A percentile compares a stretch with the other conserved stretches of the same genome.
Evolutionary conservation across 2,113 vertebrate genomes (phyloP).

Genomic region (Scopus umbretta): DNA sequence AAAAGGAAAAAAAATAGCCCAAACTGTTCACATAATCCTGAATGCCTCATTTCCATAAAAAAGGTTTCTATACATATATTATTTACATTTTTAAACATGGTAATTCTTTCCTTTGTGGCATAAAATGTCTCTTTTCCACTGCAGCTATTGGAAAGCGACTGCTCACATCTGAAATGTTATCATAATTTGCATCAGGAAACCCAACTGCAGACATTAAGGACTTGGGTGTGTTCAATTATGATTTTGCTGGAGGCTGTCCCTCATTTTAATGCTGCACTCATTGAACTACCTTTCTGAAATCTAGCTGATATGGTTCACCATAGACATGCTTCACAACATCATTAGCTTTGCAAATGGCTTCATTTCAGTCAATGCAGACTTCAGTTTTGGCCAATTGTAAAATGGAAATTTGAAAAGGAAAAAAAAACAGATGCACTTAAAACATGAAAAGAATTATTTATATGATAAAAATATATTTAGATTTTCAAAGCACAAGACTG

Average conservation of each 20-base stretch:
- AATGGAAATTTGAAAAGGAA: conserved; percentile 67
- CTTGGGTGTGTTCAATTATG: conserved; percentile 71
- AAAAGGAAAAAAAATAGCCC: conserved; percentile 48
- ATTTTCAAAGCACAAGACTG: conserved; percentile 86
- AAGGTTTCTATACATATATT: conserved; percentile 71
- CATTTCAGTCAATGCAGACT: conserved; percentile 63
- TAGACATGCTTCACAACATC: conserved; percentile 63
- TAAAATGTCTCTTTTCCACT: conserved; percentile 57
- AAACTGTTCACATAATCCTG: conserved; percentile 56
- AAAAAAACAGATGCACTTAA: conserved; percentile 78
- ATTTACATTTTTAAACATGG: conserved; percentile 74
- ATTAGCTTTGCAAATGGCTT: conserved; percentile 73
- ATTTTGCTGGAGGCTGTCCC: conserved; percentile 71
- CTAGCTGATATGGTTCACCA: conserved; percentile 28
- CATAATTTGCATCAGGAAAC: conserved; percentile 70
- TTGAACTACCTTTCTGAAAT: conserved; percentile 68
- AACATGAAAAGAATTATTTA: conserved; percentile 85
- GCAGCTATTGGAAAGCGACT: conserved; percentile 67
- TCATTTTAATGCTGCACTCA: conserved; percentile 66
- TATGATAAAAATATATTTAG: conserved; percentile 87
- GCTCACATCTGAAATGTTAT: conserved; percentile 66
- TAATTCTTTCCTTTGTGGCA: conserved; percentile 68
- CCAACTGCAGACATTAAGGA: conserved; percentile 59
- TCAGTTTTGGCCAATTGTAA: conserved; percentile 72
- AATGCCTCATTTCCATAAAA: conserved; percentile 72